Evolutionary conservation across 2,797 vertebrate genomes (phyloP), one percentile per base, ranked within the genome.

Genomic region (Amniataba percoides): DNA sequence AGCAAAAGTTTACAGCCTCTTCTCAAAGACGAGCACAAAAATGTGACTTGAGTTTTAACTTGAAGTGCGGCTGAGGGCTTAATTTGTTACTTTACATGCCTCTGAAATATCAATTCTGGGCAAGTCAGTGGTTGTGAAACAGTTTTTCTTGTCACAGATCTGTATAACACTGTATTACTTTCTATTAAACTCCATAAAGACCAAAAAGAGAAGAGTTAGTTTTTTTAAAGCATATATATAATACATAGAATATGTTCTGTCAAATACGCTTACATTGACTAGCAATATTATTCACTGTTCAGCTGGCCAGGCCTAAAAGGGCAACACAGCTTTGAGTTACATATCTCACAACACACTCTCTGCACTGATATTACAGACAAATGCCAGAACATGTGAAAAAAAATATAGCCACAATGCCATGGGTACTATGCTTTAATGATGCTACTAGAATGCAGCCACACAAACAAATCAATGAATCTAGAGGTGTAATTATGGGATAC

Each of bases 401-500:
- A 31, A 79, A 66, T 51, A 72, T 80, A 81, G 74, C 48, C 71
- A 67, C 71, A 60, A 55, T 18, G 68, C 61, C 80, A 84, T 78
- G 60, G 72, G 74, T 46, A 21, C 58, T 40, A 71, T 3, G 49
- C 70, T 78, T 78, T 89, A 92, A 92, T 88, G 84, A 83, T 78
- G 74, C 76, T 74, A 73, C 70, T 83, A 74, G 75, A 88, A 93
- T 89, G 83, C 89, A 80, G 78, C 67, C 61, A 66, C 87, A 91
- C 85, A 88, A 73, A 85, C 78, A 92, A 89, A 92, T 88, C 88
- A 83, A 81, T 88, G 78, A 74, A 88, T 87, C 64, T 80, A 71
- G 74, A 84, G 64, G 71, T 87, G 82, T 89, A 88, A 94, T 92
- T 91, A 91, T 67, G 34, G 71, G 89, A 89, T 84, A 81, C 82